Percentiles rank a stretch among this genome's conserved stretches.
Conservation (phyloP, 1,140 invertebrate species). For the Planococcus citri region DNA sequence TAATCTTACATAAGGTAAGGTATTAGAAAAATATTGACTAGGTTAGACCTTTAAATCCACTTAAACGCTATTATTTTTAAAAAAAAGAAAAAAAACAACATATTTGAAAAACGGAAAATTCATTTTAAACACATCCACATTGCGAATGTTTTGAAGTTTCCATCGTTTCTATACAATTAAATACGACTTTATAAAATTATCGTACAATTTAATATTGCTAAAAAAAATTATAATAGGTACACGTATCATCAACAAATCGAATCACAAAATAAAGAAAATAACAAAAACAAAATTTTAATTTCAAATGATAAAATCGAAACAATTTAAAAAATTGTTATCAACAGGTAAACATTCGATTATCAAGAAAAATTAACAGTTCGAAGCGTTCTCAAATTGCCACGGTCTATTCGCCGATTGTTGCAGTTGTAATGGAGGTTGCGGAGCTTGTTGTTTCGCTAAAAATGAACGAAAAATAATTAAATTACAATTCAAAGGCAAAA, state of each 20-base stretch:
- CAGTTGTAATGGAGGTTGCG: slow-evolving; percentile 26
- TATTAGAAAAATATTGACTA: slow-evolving; percentile 20
- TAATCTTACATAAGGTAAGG: background rate
- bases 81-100: background rate
- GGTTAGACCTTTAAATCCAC: slow-evolving; percentile 11
- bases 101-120: too few relatives aligned
- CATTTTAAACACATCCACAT: too few relatives aligned
- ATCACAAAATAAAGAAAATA: background rate
- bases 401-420: slow-evolving; percentile 22
- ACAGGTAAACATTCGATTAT: background rate
- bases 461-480: slow-evolving; percentile 18
- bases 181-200: too few relatives aligned
- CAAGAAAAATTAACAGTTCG: slow-evolving; percentile 9
- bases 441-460: slow-evolving; percentile 26
- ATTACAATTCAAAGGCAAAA: background rate
- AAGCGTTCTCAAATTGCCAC: slow-evolving; percentile 18
- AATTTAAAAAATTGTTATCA: background rate
- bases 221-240: too few relatives aligned
- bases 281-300: background rate
- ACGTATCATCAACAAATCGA: too few relatives aligned
- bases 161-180: too few relatives aligned
- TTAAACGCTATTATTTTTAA: background rate
- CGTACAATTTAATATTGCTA: too few relatives aligned
- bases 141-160: too few relatives aligned
- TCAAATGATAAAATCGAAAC: background rate